phyloP scores from a whole-genome alignment of 2,888 invertebrate species.

The Luperina testacea region DNA sequence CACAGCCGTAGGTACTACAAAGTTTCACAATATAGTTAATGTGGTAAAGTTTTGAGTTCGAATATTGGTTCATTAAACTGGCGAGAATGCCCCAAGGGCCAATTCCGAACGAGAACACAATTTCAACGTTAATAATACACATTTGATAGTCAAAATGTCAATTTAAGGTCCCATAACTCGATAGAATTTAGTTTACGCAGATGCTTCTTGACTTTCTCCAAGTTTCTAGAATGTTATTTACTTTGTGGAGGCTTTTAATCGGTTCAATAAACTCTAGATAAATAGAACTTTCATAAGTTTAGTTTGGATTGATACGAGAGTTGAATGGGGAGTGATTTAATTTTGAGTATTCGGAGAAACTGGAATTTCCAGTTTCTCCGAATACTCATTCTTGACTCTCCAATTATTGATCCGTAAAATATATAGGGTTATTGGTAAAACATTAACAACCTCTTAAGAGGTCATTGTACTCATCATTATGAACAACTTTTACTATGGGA shows the following conservation, averaged over 20 bases:
- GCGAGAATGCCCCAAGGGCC: conserved; percentile 46
- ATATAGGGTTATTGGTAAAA: no score
- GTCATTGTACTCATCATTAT: no score
- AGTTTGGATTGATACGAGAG: conserved; percentile 16
- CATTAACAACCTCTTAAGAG: no score
- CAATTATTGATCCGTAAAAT: neutral
- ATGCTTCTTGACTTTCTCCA: conserved; percentile 44
- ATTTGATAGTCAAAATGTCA: conserved; percentile 56
- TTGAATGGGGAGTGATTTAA: conserved; percentile 1
- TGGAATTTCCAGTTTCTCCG: no score
- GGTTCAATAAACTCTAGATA: conserved; percentile 36
- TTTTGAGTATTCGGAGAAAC: neutral
- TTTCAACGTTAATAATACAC: conserved; percentile 46
- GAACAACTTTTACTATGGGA: no score
- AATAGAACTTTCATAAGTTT: conserved; percentile 41
- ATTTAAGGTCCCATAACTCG: conserved; percentile 46
- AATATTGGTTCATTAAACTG: conserved; percentile 62
- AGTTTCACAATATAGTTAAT: conserved; percentile 62
- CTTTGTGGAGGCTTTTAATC: conserved; percentile 30
- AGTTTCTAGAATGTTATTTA: conserved; percentile 45
- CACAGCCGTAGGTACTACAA: conserved; percentile 46
- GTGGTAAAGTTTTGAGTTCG: conserved; percentile 56
- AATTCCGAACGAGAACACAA: conserved; percentile 28
- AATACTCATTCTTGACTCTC: neutral
- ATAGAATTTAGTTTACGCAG: conserved; percentile 37